phyloP scores from a whole-genome alignment of 2,888 invertebrate species.

The Latheticus oryzae region DNA sequence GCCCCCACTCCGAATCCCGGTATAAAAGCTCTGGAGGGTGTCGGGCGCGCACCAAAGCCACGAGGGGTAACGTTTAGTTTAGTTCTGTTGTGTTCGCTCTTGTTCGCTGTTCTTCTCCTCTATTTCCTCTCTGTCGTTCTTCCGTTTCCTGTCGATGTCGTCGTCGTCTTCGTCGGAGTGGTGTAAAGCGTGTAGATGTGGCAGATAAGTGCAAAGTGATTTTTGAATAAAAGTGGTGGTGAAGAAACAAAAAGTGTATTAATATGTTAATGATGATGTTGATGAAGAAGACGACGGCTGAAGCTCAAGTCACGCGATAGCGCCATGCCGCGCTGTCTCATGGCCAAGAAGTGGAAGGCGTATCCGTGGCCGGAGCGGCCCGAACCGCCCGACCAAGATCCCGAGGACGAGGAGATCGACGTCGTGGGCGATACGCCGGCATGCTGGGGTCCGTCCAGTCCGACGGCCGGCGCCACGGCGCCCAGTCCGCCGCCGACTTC shows the following conservation, averaged over 20 bases:
- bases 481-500: slow-evolving; percentile 79
- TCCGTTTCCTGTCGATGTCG: slow-evolving; percentile 42
- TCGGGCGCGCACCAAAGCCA: slow-evolving; percentile 68
- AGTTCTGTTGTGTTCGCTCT: slow-evolving; percentile 63
- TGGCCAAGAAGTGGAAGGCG: slow-evolving; percentile 96
- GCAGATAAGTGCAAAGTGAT: too few species aligned
- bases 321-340: slow-evolving; percentile 93
- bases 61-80: slow-evolving; percentile 70
- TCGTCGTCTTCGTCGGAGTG: slow-evolving; percentile 17
- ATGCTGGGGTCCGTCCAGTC: slow-evolving; percentile 79
- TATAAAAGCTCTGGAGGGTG: slow-evolving; percentile 65
- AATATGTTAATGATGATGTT: too few species aligned
- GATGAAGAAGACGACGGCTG: slow-evolving; percentile 26
- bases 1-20: slow-evolving; percentile 44
- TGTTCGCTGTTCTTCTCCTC: slow-evolving; percentile 60
- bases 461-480: slow-evolving; percentile 81
- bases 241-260: too few species aligned
- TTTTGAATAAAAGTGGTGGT: too few species aligned
- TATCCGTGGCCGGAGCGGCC: slow-evolving; percentile 80
- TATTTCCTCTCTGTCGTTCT: slow-evolving; percentile 57
- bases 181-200: slow-evolving; percentile 34
- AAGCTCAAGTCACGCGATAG: slow-evolving; percentile 65
- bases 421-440: slow-evolving; percentile 78
- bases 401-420: slow-evolving; percentile 88
- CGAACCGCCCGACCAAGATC: slow-evolving; percentile 67